Percentiles rank a stretch among this genome's conserved stretches.
These are phyloP conservation scores for Punctoribates punctum DNA, from an alignment of 2,888 invertebrate genomes.

Conservation along the genomic window DNA sequence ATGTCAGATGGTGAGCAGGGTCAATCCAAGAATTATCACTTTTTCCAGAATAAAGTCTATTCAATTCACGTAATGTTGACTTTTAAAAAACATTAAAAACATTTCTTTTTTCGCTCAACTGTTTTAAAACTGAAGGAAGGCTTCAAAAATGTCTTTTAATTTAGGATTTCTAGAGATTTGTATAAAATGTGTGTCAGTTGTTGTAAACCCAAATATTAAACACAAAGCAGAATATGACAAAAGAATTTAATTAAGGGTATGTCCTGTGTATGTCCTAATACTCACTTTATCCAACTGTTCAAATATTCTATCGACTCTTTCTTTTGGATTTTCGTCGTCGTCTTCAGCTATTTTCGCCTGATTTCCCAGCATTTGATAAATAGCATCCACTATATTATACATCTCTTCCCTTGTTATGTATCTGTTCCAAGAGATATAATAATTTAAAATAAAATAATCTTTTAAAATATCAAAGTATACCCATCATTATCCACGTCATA, in stretches of 20 bases:
- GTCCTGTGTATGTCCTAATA: not conserved
- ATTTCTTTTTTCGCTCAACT: too few species aligned
- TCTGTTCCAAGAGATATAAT: not conserved
- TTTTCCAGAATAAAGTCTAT: too few species aligned
- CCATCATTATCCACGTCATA: slow-evolving; percentile 58
- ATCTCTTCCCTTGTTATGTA: slow-evolving; percentile 57
- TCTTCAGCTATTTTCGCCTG: slow-evolving; percentile 51
- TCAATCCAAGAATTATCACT: too few species aligned
- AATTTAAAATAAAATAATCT: not conserved
- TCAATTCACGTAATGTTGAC: too few species aligned
- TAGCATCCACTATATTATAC: slow-evolving; percentile 57
- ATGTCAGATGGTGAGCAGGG: too few species aligned
- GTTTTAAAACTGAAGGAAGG: too few species aligned
- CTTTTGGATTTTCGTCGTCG: slow-evolving; percentile 61
- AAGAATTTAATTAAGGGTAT: slow-evolving; percentile 7
- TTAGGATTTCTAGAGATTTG: not conserved
- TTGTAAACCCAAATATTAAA: not conserved
- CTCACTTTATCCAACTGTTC: slow-evolving; percentile 87
- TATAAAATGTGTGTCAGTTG: too few species aligned
- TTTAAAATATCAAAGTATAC: not conserved
- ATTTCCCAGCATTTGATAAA: slow-evolving; percentile 58
- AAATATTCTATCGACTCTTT: slow-evolving; percentile 96
- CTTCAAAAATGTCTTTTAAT: not conserved
- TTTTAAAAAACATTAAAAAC: too few species aligned
- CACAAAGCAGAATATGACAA: not conserved